Percentiles rank a stretch among this genome's conserved stretches.
Conservation (phyloP, 2,113 vertebrate species). For the Phodopus roborovskii region DNA sequence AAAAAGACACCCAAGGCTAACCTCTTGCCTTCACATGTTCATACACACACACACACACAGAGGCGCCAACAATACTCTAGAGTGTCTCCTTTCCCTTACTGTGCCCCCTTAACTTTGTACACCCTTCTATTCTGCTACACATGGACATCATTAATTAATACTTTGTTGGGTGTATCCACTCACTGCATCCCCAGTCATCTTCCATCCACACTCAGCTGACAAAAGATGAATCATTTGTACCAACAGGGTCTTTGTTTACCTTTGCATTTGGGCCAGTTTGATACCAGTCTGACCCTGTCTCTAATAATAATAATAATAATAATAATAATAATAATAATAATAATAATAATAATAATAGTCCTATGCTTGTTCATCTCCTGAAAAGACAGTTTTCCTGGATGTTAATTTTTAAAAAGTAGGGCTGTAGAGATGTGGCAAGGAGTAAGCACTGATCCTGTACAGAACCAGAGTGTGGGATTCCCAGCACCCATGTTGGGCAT, state of each 20-base stretch:
- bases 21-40: too few species aligned
- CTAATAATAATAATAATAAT: too few species aligned
- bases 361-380: not conserved
- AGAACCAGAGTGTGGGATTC: not conserved
- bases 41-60: not conserved
- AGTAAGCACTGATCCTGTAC: not conserved
- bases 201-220: not conserved
- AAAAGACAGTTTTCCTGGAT: not conserved
- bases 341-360: not conserved
- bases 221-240: not conserved
- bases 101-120: not conserved
- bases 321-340: too few species aligned
- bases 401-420: not conserved
- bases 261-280: not conserved
- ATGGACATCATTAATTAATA: not conserved
- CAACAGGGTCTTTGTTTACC: not conserved
- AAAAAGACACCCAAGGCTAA: not conserved
- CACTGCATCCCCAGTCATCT: not conserved
- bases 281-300: not conserved
- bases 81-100: not conserved
- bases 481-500: not conserved
- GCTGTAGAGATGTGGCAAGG: not conserved
- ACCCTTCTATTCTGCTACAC: not conserved
- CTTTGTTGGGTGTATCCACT: rapidly evolving
- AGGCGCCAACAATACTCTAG: not conserved